These are phyloP conservation scores for Muscicapa adusta DNA, from an alignment of 2,113 vertebrate genomes.

Conservation along the genomic window DNA sequence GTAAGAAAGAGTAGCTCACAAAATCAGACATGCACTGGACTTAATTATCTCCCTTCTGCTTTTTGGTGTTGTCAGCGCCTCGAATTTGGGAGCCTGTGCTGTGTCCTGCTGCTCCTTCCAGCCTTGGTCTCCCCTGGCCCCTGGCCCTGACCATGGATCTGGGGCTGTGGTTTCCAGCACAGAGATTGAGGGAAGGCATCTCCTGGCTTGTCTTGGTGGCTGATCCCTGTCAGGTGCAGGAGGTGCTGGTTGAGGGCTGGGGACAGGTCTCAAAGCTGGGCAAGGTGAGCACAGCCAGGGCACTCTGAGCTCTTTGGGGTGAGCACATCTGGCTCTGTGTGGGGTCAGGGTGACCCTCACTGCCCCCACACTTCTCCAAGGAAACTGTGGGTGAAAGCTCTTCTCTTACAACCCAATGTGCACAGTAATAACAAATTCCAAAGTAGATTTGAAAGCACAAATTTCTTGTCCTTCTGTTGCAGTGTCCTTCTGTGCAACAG, in stretches of 20 bases:
- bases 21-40: not conserved
- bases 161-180: accelerated
- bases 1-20: not conserved
- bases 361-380: not conserved
- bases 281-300: not conserved
- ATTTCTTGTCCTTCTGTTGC: not conserved
- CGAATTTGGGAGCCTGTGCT: accelerated
- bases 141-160: no score
- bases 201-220: no score
- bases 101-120: not conserved
- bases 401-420: accelerated
- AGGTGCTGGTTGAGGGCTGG: not conserved
- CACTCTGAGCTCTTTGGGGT: not conserved
- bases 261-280: not conserved
- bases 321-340: accelerated
- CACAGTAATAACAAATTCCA: not conserved
- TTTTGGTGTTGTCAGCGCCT: not conserved
- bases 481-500: not conserved
- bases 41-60: not conserved
- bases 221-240: not conserved
- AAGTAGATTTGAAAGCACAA: not conserved
- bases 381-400: not conserved
- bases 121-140: not conserved
- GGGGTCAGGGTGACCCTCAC: accelerated
- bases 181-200: not conserved